Evolutionary conservation across 2,888 invertebrate species (phyloP).

Genomic region (Drosophila diplacantha): DNA sequence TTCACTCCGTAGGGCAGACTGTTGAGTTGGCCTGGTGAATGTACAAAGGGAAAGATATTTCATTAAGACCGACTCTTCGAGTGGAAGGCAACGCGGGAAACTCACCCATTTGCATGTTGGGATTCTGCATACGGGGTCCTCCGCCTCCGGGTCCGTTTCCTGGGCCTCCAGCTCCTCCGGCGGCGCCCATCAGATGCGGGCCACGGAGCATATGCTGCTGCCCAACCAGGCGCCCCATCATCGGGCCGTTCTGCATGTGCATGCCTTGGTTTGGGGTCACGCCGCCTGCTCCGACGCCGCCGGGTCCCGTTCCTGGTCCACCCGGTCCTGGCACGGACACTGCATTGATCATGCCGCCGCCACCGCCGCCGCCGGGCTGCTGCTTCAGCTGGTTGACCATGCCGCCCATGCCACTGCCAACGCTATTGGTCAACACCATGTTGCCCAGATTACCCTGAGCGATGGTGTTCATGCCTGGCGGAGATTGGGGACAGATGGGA

Average conservation of each 20-base stretch:
- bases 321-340: slow-evolving; percentile 68
- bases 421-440: slow-evolving; percentile 90
- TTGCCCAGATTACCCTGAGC: slow-evolving; percentile 81
- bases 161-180: slow-evolving; percentile 63
- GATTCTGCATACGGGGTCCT: slow-evolving; percentile 82
- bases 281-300: slow-evolving; percentile 76
- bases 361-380: slow-evolving; percentile 80
- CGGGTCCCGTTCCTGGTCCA: slow-evolving; percentile 80
- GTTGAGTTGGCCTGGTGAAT: slow-evolving; percentile 74
- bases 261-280: slow-evolving; percentile 74
- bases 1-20: slow-evolving; percentile 76
- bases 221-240: slow-evolving; percentile 79
- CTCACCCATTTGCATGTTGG: slow-evolving; percentile 77
- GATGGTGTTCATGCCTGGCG: slow-evolving; percentile 83
- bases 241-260: slow-evolving; percentile 85
- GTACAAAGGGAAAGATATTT: not conserved
- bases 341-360: slow-evolving; percentile 85
- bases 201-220: slow-evolving; percentile 76
- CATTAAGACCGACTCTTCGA: not conserved
- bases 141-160: slow-evolving; percentile 68
- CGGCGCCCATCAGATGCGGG: slow-evolving; percentile 77
- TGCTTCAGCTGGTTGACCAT: slow-evolving; percentile 87
- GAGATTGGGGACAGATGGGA: slow-evolving; percentile 18
- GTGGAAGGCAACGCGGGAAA: not conserved
- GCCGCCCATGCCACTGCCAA: slow-evolving; percentile 83